Percentiles rank a stretch among this genome's conserved stretches.
Evolutionary conservation across 2,113 vertebrate genomes (phyloP).

Genomic region (Neolamprologus variostigma): DNA sequence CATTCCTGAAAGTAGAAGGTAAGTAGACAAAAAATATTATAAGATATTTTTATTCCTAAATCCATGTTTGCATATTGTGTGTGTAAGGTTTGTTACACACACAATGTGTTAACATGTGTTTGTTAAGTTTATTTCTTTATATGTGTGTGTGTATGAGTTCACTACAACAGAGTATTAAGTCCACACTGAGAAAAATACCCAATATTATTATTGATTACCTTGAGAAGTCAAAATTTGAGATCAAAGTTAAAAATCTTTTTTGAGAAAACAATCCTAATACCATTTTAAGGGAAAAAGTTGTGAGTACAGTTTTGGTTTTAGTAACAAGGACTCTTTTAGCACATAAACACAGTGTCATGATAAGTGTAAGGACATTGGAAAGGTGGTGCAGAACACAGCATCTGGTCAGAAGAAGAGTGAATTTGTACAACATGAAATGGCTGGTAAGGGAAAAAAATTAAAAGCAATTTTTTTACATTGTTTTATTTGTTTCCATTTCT

Average conservation of each 20-base stretch:
- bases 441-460: fast-evolving
- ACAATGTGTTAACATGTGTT: no score
- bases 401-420: not conserved
- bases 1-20: slow-evolving; percentile 28
- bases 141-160: not conserved
- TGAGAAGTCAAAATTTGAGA: not conserved
- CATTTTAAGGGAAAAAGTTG: not conserved
- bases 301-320: fast-evolving
- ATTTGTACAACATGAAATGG: not conserved
- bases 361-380: fast-evolving
- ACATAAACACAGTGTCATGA: not conserved
- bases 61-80: fast-evolving
- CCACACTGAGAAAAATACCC: not conserved
- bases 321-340: not conserved
- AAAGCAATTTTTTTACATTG: not conserved
- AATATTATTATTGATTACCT: fast-evolving
- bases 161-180: fast-evolving
- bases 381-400: fast-evolving
- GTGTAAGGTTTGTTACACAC: fast-evolving
- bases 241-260: fast-evolving
- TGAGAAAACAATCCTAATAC: not conserved
- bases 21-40: not conserved
- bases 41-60: not conserved
- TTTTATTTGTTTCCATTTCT: not conserved
- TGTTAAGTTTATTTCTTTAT: not conserved